A percentile compares a stretch with the other conserved stretches of the same genome.
These are phyloP conservation scores for Trichonephila clavata DNA, from an alignment of 1,140 invertebrate genomes.

Conservation along the genomic window DNA sequence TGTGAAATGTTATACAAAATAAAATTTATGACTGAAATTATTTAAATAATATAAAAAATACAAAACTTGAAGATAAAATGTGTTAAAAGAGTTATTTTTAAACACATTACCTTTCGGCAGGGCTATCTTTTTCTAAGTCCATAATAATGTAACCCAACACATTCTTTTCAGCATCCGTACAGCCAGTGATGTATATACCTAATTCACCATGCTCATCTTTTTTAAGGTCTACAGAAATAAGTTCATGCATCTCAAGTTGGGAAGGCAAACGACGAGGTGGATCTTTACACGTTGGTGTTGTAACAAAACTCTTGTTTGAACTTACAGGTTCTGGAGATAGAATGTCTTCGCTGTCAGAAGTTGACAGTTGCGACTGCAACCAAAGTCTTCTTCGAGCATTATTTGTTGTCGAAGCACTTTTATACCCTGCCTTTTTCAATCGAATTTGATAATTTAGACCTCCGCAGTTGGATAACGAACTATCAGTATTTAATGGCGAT, in stretches of 20 bases:
- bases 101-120: conserved; percentile 87
- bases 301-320: conserved; percentile 64
- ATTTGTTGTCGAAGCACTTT: conserved; percentile 58
- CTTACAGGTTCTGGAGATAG: conserved; percentile 58
- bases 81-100: neutral
- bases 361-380: conserved; percentile 66
- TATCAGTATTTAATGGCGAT: neutral
- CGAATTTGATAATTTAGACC: conserved; percentile 72
- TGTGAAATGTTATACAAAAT: no score
- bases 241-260: conserved; percentile 68
- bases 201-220: conserved; percentile 84
- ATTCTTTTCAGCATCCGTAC: conserved; percentile 85
- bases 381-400: conserved; percentile 62
- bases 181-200: conserved; percentile 92
- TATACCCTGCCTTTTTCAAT: conserved; percentile 72
- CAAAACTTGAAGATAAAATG: neutral
- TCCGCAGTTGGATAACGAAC: conserved; percentile 26
- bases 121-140: conserved; percentile 89
- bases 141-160: conserved; percentile 90
- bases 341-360: conserved; percentile 56
- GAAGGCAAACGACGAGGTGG: conserved; percentile 57
- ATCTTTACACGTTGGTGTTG: neutral
- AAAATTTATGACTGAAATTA: no score
- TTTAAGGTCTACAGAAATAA: conserved; percentile 66
- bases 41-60: neutral